Base-by-base conservation (phyloP, 2,113 vertebrate species). In the Hippopotamus amphibius region DNA sequence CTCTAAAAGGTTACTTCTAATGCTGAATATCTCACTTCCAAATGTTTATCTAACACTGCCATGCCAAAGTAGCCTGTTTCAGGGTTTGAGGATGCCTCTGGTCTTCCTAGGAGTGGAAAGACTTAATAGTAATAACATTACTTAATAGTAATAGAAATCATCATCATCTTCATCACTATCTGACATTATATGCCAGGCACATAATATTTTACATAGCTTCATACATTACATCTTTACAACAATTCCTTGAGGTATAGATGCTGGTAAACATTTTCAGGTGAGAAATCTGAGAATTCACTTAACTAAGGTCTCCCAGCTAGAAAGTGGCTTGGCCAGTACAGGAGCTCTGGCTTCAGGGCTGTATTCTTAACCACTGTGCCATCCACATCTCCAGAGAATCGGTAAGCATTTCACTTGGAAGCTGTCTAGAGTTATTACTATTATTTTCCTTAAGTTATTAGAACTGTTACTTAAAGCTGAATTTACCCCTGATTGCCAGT, bases 251-350 rank as follows among this genome's bases (percentile, higher is more conserved):
- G 83, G 41, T 92, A 33, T 61, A 95, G n/a, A 24, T 94, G 22
- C 30, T 90, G 65, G 57, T 94, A 93, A 97, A 80, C 69, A 95
- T 90, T 95, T 93, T 94, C 41, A 88, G 13, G 13, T 97, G 90
- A 95, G 84, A 96, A 87, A 50, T 96, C 61, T 92, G 66, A 97
- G 55, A 90, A 94, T 11, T 94, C 19, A 61, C 55, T 97, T 93
- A 83, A 43, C 46, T 93, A 88, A 93, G 24, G 57, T 86, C 24
- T n/a, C 8, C 61, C 22, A 80, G 28, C 65, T 88, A 95, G n/a
- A 90, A 90, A 85, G 69, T 90, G 30, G 3, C 43, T 93, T 50
- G 72, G 72, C 28, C 13, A 93, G 26, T 94, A 22, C 37, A 96
- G 76, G 41, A 24, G 72, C 9, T 90, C 88, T 95, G 84, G 26